Percentiles rank a stretch among this genome's conserved stretches.
These are phyloP conservation scores for Tiliacea citrago DNA, from an alignment of 2,888 invertebrate genomes.

Conservation along the genomic window DNA sequence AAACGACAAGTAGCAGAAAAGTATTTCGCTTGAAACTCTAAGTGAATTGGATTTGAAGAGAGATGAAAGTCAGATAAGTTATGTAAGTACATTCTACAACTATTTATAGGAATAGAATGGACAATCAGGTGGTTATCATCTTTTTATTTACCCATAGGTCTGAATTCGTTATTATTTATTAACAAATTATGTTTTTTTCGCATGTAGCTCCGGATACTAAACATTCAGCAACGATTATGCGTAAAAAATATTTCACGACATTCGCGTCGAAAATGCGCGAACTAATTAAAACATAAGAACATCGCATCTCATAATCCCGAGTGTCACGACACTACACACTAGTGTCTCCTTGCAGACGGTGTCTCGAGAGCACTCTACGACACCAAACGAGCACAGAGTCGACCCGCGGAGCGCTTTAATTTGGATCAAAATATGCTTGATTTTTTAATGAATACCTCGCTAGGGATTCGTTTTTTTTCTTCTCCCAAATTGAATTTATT, in stretches of 20 bases:
- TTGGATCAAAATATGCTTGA: conserved; percentile 71
- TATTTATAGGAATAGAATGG: conserved; percentile 28
- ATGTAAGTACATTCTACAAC: conserved; percentile 8
- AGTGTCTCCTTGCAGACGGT: conserved; percentile 59
- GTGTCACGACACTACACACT: conserved; percentile 63
- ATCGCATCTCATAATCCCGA: conserved; percentile 58
- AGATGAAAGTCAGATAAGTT: conserved; percentile 36
- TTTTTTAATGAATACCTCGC: conserved; percentile 72
- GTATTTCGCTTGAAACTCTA: conserved; percentile 59
- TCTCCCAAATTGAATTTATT: conserved; percentile 66
- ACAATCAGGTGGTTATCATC: not conserved
- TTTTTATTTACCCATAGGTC: not conserved
- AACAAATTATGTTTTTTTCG: not conserved
- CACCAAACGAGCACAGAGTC: conserved; percentile 59
- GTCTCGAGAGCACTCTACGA: conserved; percentile 65
- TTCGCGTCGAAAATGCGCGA: conserved; percentile 12
- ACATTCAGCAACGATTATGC: not conserved
- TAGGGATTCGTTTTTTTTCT: conserved; percentile 50
- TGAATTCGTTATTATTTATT: not conserved
- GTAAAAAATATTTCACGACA: not conserved
- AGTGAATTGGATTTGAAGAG: conserved; percentile 58
- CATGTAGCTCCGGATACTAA: not conserved
- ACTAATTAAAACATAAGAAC: conserved; percentile 68
- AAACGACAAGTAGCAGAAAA: conserved; percentile 53
- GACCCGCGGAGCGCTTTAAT: conserved; percentile 60